A percentile compares a stretch with the other conserved stretches of the same genome.
phyloP scores from a whole-genome alignment of 1,140 invertebrate species.

The Caenorhabditis inopinata region DNA sequence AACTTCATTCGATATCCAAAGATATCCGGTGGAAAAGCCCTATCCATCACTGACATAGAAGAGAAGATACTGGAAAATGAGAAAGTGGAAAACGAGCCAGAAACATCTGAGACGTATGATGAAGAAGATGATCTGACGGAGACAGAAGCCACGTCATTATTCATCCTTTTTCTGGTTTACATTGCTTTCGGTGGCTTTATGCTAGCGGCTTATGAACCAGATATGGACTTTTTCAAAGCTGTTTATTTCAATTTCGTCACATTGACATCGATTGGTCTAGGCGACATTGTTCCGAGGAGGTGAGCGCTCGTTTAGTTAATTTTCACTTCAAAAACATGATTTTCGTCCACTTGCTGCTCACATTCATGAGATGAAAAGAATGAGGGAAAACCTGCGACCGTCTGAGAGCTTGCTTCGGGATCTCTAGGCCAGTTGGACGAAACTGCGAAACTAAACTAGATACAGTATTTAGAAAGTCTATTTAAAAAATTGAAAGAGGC shows the following conservation, averaged over 20 bases:
- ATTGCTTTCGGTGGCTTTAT: conserved; percentile 45
- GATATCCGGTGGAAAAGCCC: neutral
- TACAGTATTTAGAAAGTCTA: no score
- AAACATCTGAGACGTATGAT: conserved; percentile 15
- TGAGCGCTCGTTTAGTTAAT: neutral
- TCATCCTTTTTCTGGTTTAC: conserved; percentile 49
- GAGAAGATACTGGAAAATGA: conserved; percentile 15
- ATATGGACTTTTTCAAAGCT: conserved; percentile 53
- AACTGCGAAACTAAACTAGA: no score
- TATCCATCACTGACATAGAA: neutral
- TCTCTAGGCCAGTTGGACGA: no score
- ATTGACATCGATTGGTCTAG: conserved; percentile 52
- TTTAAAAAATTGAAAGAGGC: no score
- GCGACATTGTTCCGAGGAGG: conserved; percentile 50
- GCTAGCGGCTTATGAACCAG: conserved; percentile 47
- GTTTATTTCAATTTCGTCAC: conserved; percentile 55
- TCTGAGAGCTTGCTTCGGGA: no score
- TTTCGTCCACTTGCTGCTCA: no score
- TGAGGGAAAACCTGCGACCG: no score
- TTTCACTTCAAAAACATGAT: no score
- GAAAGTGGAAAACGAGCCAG: conserved; percentile 6
- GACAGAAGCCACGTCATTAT: conserved; percentile 33
- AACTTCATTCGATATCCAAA: neutral
- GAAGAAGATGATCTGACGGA: conserved; percentile 44
- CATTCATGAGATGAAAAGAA: no score